Evolutionary conservation across 2,797 vertebrate genomes (phyloP), one percentile per base, ranked within the genome.

Genomic region (Anguilla marmorata): DNA sequence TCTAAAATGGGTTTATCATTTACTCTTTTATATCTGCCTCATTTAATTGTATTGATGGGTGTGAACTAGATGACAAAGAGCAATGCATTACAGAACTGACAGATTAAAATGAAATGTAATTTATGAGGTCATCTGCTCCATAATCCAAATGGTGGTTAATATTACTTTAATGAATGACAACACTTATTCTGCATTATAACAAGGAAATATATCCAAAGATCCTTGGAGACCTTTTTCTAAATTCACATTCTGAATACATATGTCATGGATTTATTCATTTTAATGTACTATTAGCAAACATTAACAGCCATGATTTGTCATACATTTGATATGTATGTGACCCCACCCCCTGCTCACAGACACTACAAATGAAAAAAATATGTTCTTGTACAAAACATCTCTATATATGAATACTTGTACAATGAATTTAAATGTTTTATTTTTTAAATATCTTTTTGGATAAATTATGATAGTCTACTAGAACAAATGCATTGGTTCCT

Each of bases 401-500:
- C 21, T 48, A n/a, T 69, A 74, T 45, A 27, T 86, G 16, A 86
- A 30, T 11, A 54, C 27, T 72, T 86, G 86, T 54, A 41, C 86
- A 79, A 27, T 30, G 30, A 69, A 30, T 69, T 11, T 30, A 14
- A 87, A 87, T 69, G 27, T 16, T 48, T 54, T 27, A n/a, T 27
- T 52, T 74, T 11, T 54, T 8, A 72, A 30, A 69, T 27, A 52
- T 21, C 37, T 63, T 83, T 87, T 87, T 24, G 6, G 45, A 24
- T 21, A 83, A 83, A 69, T 84, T 84, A 83, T 54, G 33, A 58
- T 74, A 76, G 86, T 79, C 45, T 74, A 87, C 58, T 56, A 12
- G 19, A 91, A 92, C 88, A 93, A 90, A 91, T 91, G 91, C 85
- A 90, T 1, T 12, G 90, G 91, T 94, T 91, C 92, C 93, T 95